These are phyloP conservation scores for Dasyprocta punctata DNA, from an alignment of 2,113 vertebrate species.

Conservation along the genomic window DNA sequence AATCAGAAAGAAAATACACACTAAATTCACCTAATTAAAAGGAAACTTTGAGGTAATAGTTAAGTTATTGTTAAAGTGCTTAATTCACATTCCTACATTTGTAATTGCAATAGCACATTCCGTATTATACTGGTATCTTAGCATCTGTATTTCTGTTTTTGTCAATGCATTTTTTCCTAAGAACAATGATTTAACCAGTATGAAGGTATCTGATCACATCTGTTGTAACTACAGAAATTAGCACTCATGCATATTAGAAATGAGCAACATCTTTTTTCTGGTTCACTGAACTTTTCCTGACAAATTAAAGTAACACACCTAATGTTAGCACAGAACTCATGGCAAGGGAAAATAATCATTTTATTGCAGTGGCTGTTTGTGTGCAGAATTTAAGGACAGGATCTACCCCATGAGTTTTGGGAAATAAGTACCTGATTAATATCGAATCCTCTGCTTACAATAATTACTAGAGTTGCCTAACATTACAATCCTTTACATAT, in stretches of 20 bases:
- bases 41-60: neutral
- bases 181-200: neutral
- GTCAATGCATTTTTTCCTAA: neutral
- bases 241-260: neutral
- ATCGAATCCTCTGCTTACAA: conserved; percentile 33
- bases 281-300: conserved; percentile 59
- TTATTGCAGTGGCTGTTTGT: conserved; percentile 10
- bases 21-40: neutral
- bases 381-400: conserved; percentile 7
- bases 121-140: neutral
- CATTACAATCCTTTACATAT: neutral
- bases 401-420: neutral
- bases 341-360: conserved; percentile 67
- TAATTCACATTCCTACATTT: neutral
- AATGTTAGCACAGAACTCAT: conserved; percentile 33
- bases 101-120: neutral
- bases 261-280: neutral
- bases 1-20: neutral
- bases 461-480: neutral
- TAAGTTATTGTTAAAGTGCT: neutral
- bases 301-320: conserved; percentile 45
- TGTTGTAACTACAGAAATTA: conserved; percentile 9
- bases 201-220: neutral
- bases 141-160: neutral
- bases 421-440: neutral